Evolutionary conservation across 2,113 vertebrate species (phyloP).

Genomic region (Sinocyclocheilus anshuiensis): DNA sequence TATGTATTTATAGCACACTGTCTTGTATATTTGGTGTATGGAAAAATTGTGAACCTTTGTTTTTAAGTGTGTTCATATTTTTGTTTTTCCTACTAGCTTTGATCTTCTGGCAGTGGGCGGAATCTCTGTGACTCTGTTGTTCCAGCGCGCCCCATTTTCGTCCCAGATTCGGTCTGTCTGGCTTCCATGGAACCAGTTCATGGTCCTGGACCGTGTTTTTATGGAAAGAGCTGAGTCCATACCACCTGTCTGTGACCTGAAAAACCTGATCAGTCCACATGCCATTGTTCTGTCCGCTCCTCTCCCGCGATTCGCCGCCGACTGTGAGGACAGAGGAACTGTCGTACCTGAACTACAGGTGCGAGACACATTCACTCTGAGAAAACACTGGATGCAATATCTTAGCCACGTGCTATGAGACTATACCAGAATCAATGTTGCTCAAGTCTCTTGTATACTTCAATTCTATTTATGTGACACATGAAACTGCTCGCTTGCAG

Average conservation of each 20-base stretch:
- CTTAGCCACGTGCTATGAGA: not conserved
- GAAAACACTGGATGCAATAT: not conserved
- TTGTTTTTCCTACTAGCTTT: slow-evolving; percentile 78
- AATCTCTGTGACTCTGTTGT: slow-evolving; percentile 88
- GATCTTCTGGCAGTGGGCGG: slow-evolving; percentile 94
- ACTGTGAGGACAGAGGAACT: slow-evolving; percentile 90
- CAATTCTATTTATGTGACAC: not conserved
- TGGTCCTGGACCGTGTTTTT: slow-evolving; percentile 89
- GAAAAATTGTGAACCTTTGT: not conserved
- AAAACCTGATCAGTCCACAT: slow-evolving; percentile 86
- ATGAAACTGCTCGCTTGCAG: not conserved
- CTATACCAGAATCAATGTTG: not conserved
- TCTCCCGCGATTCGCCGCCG: slow-evolving; percentile 87
- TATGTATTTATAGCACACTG: not conserved
- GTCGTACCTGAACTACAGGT: slow-evolving; percentile 95
- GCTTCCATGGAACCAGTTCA: slow-evolving; percentile 96
- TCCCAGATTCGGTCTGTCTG: slow-evolving; percentile 89
- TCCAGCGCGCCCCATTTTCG: slow-evolving; percentile 95
- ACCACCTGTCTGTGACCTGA: slow-evolving; percentile 83
- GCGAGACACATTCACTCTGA: not conserved
- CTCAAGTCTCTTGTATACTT: not conserved
- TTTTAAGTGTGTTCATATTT: slow-evolving; percentile 26
- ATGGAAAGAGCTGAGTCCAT: slow-evolving; percentile 84
- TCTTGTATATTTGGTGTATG: not conserved
- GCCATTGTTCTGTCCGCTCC: slow-evolving; percentile 94